These are phyloP conservation scores for Amphipoea oculea DNA, from an alignment of 2,888 invertebrate species.

Conservation along the genomic window DNA sequence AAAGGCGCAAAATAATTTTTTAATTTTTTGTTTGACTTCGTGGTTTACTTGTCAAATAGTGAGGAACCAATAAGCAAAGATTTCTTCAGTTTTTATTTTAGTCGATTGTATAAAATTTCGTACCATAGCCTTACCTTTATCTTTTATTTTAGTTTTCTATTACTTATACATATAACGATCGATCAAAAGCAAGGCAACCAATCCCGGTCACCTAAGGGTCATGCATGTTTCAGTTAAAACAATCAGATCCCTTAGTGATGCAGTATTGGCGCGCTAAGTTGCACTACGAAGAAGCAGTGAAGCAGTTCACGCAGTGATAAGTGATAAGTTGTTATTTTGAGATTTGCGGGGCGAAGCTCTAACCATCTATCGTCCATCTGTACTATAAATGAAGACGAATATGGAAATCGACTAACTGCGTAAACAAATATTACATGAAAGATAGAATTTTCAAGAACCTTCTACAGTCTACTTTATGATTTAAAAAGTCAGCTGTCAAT, in stretches of 20 bases:
- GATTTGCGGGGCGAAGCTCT: neutral
- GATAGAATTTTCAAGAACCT: slow-evolving; percentile 63
- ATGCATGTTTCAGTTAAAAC: neutral
- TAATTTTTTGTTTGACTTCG: slow-evolving; percentile 59
- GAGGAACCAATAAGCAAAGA: neutral
- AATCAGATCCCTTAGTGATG: neutral
- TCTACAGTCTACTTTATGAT: slow-evolving; percentile 34
- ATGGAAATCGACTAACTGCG: slow-evolving; percentile 15
- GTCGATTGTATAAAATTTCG: slow-evolving; percentile 4
- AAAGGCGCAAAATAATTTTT: slow-evolving; percentile 62
- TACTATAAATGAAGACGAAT: neutral
- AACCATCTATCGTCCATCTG: neutral
- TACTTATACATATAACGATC: neutral
- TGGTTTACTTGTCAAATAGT: slow-evolving; percentile 48
- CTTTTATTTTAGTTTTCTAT: neutral
- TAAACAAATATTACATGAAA: slow-evolving; percentile 3
- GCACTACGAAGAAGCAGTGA: neutral
- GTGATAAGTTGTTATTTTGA: neutral
- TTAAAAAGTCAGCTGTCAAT: slow-evolving; percentile 60
- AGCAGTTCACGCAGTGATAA: neutral
- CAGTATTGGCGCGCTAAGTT: neutral
- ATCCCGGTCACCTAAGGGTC: neutral
- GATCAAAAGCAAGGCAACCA: neutral
- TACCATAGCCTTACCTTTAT: no score
- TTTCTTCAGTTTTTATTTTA: neutral